Evolutionary conservation across 2,797 vertebrate genomes (phyloP), one percentile per base, ranked within the genome.

Genomic region (Ispidina picta): DNA sequence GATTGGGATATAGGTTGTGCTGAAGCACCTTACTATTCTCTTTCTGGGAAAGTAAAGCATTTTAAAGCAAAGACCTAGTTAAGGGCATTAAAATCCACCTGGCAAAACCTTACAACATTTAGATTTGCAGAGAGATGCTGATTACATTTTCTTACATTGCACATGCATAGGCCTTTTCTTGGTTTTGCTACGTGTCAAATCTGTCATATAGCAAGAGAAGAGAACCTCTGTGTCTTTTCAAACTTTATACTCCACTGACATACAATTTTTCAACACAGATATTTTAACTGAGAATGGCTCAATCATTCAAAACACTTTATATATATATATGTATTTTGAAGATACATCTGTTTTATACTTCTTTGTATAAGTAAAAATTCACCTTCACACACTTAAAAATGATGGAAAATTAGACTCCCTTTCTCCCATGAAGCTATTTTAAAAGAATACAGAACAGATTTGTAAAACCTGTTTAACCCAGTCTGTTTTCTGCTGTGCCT

Each of bases 381-480:
- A 84, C 63, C 39, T 86, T 41, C 2, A 3, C 23, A 51, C 54
- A 63, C 29, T 77, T 65, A 33, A 75, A 75, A 85, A 76, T 52
- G 9, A 52, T 3, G 83, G 48, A 75, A 93, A 83, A 84, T 55
- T 35, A 31, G 8, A 70, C 26, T 71, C 54, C 22, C 39, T 75
- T 51, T 78, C 58, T 77, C 52, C 75, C 62, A 65, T 54, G 54
- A 92, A 87, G 70, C 29, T 18, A 55, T 85, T 89, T 95, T 55
- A 72, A 90, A 91, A 82, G 54, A 90, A 78, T 9, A 70, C 1
- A 66, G 39, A 94, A 86, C 83, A 77, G 29, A 54, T 86, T 35
- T 79, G 43, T 69, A 86, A 95, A 92, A 69, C n/a, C 51, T 77
- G 33, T 70, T 92, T 63, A 95, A 81, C 48, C 21, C 62, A 72